Percentiles rank a stretch among this genome's conserved stretches.
phyloP scores from a whole-genome alignment of 2,113 vertebrate genomes.

The Cettia cetti region DNA sequence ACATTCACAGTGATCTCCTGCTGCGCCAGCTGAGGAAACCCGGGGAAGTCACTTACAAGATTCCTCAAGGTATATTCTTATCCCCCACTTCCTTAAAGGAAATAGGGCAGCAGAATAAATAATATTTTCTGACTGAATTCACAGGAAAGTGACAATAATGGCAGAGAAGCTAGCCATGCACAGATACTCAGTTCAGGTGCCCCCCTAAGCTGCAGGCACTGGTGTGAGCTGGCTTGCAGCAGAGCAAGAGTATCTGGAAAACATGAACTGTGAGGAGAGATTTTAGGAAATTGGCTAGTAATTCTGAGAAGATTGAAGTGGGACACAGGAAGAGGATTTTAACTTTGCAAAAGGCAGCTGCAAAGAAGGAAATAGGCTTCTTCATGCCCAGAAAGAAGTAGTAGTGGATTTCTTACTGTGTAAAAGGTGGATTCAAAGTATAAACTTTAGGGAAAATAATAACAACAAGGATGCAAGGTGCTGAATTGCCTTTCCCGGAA shows the following conservation, averaged over 20 bases:
- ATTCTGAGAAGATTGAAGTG: not conserved
- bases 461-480: not conserved
- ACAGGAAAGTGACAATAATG: not conserved
- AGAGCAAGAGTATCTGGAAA: not conserved
- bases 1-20: conserved; percentile 89
- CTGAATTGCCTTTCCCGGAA: not conserved
- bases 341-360: not conserved
- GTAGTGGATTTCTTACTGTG: not conserved
- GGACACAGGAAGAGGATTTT: not conserved
- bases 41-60: conserved; percentile 82
- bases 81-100: not conserved
- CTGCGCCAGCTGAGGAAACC: conserved; percentile 85
- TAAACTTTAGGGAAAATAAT: not conserved
- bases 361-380: not conserved
- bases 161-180: not conserved
- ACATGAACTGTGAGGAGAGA: not conserved
- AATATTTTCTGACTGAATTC: not conserved
- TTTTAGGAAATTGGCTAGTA: not conserved
- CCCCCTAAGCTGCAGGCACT: not conserved
- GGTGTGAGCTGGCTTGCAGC: not conserved
- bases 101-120: not conserved
- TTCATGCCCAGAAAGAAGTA: not conserved
- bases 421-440: not conserved
- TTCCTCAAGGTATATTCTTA: conserved; percentile 80
- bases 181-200: accelerated